Evolutionary conservation across 2,797 vertebrate species (phyloP), one percentile per base, ranked within the genome.

Genomic region (Clarias pachynema): DNA sequence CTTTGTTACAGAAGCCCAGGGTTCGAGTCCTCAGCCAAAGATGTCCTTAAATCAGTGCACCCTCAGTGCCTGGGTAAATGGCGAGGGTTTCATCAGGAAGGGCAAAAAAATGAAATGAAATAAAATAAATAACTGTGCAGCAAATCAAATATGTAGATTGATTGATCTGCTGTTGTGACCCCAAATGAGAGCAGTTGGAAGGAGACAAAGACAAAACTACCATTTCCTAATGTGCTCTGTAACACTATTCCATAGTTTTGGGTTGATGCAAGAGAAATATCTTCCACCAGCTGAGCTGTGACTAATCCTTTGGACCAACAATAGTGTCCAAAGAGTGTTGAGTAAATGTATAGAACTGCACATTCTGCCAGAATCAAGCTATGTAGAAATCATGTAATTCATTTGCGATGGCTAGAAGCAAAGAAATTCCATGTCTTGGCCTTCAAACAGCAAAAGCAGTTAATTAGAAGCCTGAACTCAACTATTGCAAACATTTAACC

Each of bases 291-390:
- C 22, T 62, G 37, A 63, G 60, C 34, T 63, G 24, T 44, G 59
- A 44, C 77, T 63, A 79, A 63, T 63, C 77, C 59, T 79, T n/a
- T 62, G 22, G 29, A 77, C 53, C 26, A 77, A 77, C 29, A 37
- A 31, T 37, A 15, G 22, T 29, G 26, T 57, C 53, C 53, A 77
- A 53, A 74, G 26, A 22, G 26, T 57, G 53, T 14, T 22, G 26
- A 31, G 56, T 37, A 37, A 79, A 79, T 34, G 14, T 14, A 62
- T 5, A 16, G 31, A 40, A 40, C 59, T 62, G 57, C 59, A 65
- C 6, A 0, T 34, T 79, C 22, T 16, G 26, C 34, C n/a, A 18
- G 20, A 60, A 3, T 5, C 20, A 37, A 2, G 56, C 20, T 3
- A 18, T 24, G 4, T 15, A 29, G 16, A 49, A 44, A 26, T 29